Conservation (phyloP, 2,797 vertebrate species). For the Myripristis jacobus region DNA sequence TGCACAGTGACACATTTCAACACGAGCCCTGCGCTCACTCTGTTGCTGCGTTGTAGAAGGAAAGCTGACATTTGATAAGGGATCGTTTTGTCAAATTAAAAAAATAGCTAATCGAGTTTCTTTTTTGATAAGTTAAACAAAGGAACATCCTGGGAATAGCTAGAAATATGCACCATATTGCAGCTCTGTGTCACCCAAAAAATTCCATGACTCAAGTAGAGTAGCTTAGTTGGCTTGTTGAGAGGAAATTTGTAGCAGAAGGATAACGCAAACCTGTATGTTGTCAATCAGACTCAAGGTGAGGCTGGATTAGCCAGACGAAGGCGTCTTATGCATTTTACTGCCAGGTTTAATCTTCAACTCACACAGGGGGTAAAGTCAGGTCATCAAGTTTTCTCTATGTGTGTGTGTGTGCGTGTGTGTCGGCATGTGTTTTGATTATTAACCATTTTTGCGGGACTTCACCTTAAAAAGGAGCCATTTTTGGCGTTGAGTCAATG, state of each 20-base stretch:
- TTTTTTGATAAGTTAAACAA: neutral
- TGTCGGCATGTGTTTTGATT: neutral
- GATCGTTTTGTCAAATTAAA: too few species aligned
- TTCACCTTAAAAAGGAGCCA: too few species aligned
- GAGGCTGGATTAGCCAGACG: constrained; percentile 51
- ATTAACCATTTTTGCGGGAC: neutral
- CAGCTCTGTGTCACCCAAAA: neutral
- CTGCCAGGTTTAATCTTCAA: constrained; percentile 45
- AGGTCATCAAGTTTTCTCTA: neutral
- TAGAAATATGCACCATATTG: too few species aligned
- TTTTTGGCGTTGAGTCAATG: too few species aligned
- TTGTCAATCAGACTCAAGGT: constrained; percentile 63
- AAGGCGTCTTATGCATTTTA: constrained; percentile 44
- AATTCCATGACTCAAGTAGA: neutral
- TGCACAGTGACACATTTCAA: too few species aligned
- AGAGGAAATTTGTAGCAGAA: neutral
- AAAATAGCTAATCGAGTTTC: neutral
- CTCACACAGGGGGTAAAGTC: neutral
- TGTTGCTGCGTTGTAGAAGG: too few species aligned
- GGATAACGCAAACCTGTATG: constrained; percentile 24
- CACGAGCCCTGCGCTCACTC: too few species aligned
- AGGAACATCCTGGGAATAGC: too few species aligned
- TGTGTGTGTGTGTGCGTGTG: neutral
- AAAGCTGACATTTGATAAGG: too few species aligned
- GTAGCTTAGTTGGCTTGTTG: neutral